Evolutionary conservation across 1,140 invertebrate genomes (phyloP).

Genomic region (Lethocerus indicus): DNA sequence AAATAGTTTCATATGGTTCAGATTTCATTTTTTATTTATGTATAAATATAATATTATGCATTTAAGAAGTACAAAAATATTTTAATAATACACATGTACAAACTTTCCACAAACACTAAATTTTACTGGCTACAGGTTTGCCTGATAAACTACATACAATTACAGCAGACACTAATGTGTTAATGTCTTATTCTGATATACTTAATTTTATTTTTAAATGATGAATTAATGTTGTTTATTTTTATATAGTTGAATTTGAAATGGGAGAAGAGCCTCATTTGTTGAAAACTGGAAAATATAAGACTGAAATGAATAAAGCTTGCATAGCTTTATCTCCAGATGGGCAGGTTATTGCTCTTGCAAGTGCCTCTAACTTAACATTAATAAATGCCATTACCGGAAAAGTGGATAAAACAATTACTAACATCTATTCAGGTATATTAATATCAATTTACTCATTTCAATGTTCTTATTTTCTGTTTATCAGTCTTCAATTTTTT

Average conservation of each 20-base stretch:
- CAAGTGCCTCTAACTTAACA: conserved; percentile 39
- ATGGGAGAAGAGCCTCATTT: conserved; percentile 61
- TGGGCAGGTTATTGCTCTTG: conserved; percentile 52
- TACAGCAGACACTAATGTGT: too few species aligned
- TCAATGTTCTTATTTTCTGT: neutral
- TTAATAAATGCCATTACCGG: conserved; percentile 51
- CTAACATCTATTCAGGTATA: conserved; percentile 38
- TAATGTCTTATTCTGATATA: too few species aligned
- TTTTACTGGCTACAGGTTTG: too few species aligned
- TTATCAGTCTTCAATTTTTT: neutral
- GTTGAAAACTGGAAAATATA: conserved; percentile 39
- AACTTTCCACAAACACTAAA: too few species aligned
- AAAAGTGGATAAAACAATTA: conserved; percentile 17
- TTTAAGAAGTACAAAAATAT: too few species aligned
- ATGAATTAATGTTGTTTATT: neutral
- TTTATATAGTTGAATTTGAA: conserved; percentile 50
- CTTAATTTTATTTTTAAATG: too few species aligned
- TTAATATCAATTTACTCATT: conserved; percentile 16
- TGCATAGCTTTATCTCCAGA: conserved; percentile 54
- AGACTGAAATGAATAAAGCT: conserved; percentile 25
- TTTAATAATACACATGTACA: too few species aligned
- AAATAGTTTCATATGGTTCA: too few species aligned
- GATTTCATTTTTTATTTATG: too few species aligned
- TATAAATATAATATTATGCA: too few species aligned
- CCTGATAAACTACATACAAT: too few species aligned